Conservation (phyloP, 2,113 vertebrate genomes). For the Rhinolophus sinicus region DNA sequence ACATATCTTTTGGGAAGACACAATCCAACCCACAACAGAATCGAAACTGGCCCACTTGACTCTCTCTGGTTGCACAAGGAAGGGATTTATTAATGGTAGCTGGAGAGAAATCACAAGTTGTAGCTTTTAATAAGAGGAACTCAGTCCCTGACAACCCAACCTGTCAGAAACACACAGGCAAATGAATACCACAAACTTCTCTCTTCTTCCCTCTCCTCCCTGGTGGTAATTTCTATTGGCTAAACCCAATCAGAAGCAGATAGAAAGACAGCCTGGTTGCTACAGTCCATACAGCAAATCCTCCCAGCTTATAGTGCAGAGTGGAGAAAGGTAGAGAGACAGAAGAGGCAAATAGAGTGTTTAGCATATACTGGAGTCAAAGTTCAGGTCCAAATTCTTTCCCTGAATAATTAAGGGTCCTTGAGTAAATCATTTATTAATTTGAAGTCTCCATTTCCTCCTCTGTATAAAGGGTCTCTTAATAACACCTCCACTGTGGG, state of each 20-base stretch:
- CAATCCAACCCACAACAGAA: background rate
- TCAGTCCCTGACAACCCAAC: background rate
- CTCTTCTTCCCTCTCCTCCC: background rate
- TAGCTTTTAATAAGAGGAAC: background rate
- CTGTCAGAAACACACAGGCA: background rate
- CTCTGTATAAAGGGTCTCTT: background rate
- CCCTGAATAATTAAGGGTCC: background rate
- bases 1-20: background rate
- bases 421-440: background rate
- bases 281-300: background rate
- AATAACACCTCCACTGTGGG: background rate
- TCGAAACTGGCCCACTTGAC: background rate
- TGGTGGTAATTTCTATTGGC: fast-evolving
- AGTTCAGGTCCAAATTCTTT: background rate
- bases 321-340: background rate
- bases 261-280: background rate
- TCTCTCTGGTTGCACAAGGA: background rate
- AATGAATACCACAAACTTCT: background rate
- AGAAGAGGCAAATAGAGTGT: background rate
- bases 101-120: background rate
- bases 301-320: background rate
- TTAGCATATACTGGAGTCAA: background rate
- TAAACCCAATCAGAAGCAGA: background rate
- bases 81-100: background rate
- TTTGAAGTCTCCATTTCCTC: background rate